Conservation (phyloP, 2,113 vertebrate species). For the Triplophysa siluroides region DNA sequence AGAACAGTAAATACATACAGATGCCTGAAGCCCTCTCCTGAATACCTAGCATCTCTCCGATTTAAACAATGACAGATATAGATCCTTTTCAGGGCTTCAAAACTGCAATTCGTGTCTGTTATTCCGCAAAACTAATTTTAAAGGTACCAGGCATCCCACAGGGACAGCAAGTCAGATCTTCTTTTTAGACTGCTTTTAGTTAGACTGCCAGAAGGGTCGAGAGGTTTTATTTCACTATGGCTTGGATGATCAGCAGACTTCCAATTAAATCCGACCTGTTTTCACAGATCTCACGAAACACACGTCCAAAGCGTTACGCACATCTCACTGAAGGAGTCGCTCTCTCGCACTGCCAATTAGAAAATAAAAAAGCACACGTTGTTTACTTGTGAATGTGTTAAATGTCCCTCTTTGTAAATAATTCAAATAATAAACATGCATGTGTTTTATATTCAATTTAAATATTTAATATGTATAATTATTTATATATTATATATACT, state of each 20-base stretch:
- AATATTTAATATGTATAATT: too few relatives aligned
- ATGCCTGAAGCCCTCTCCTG: background rate
- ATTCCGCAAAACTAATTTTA: background rate
- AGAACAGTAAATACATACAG: background rate
- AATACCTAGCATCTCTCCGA: background rate
- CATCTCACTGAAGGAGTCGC: too few relatives aligned
- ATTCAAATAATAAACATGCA: too few relatives aligned
- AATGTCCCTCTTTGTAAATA: too few relatives aligned
- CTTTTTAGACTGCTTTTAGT: background rate
- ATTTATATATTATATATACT: too few relatives aligned
- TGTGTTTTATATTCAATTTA: too few relatives aligned
- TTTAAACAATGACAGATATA: background rate
- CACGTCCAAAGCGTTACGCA: background rate
- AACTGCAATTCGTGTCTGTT: background rate
- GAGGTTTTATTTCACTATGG: background rate
- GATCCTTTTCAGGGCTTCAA: background rate
- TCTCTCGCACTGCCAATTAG: too few relatives aligned
- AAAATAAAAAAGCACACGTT: too few relatives aligned
- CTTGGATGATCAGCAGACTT: background rate
- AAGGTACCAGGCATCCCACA: background rate
- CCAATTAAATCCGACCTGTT: conserved; percentile 1
- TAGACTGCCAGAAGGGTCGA: background rate
- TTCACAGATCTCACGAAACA: background rate
- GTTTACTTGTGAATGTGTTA: too few relatives aligned
- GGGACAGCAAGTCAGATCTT: background rate